These are phyloP conservation scores for Stictonetta naevosa DNA, from an alignment of 2,113 vertebrate species.

Conservation along the genomic window DNA sequence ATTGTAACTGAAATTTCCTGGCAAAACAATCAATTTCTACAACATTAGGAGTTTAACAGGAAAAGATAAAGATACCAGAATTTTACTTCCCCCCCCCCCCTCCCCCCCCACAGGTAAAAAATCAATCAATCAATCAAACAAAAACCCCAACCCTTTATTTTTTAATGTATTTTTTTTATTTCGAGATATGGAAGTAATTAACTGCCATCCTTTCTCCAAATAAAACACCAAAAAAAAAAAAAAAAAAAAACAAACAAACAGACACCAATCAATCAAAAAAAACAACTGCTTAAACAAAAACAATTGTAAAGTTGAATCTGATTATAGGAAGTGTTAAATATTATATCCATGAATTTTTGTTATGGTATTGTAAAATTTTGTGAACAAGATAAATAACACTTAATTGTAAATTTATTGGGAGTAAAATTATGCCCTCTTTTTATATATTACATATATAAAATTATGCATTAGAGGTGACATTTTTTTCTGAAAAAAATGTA, in stretches of 20 bases:
- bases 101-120: neutral
- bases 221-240: neutral
- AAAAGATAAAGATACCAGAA: neutral
- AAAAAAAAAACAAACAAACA: fast-evolving
- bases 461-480: neutral
- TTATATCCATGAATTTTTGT: neutral
- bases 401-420: neutral
- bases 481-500: neutral
- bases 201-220: neutral
- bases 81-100: no score
- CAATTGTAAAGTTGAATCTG: neutral
- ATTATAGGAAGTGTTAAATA: neutral
- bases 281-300: neutral
- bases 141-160: neutral
- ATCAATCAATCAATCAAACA: neutral
- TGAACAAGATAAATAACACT: neutral
- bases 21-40: neutral
- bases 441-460: neutral
- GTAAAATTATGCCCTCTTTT: neutral
- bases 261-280: neutral
- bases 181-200: neutral
- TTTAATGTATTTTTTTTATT: neutral
- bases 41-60: neutral
- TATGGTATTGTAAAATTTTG: neutral
- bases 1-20: neutral